phyloP scores from a whole-genome alignment of 2,113 vertebrate species.

The Eulemur macaco region DNA sequence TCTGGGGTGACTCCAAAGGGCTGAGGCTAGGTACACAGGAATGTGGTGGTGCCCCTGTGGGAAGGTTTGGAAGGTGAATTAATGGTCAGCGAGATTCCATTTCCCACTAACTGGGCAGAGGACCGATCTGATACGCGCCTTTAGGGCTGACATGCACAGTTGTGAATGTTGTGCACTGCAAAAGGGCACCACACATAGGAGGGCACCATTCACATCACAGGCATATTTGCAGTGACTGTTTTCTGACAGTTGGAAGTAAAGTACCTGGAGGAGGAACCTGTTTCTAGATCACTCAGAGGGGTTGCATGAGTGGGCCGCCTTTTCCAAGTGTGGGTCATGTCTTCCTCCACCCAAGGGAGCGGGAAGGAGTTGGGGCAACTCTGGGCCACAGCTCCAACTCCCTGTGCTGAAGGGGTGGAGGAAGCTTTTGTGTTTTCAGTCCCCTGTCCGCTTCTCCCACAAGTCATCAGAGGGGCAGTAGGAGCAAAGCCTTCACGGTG shows the following conservation, averaged over 20 bases:
- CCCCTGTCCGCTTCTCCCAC: background rate
- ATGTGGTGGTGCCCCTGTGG: background rate
- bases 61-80: background rate
- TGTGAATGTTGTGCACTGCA: background rate
- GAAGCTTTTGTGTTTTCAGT: background rate
- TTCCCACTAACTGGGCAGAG: background rate
- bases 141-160: background rate
- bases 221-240: background rate
- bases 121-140: accelerated
- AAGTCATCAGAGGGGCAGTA: background rate
- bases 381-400: background rate
- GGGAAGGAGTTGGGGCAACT: background rate
- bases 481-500: background rate
- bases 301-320: background rate
- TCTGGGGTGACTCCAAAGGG: background rate
- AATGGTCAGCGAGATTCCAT: background rate
- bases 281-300: background rate
- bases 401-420: background rate
- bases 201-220: background rate
- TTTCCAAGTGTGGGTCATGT: accelerated
- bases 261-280: background rate
- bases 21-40: background rate
- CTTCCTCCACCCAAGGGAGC: background rate
- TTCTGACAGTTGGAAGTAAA: background rate
- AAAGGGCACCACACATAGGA: background rate